phyloP scores from a whole-genome alignment of 2,888 invertebrate genomes.

The Drosophila kuntzei region DNA sequence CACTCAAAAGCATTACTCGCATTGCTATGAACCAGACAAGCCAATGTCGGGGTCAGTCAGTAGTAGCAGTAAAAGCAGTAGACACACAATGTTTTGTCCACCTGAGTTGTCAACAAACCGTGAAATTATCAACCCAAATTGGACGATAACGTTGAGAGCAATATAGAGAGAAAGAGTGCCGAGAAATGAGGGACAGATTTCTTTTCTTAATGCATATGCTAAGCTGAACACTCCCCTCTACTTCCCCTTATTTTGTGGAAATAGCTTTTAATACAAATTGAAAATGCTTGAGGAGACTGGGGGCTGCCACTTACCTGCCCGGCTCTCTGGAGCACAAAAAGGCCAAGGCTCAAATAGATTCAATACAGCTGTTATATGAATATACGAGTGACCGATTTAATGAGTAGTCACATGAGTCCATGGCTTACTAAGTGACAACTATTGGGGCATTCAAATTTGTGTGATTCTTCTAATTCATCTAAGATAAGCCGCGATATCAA shows the following conservation, averaged over 20 bases:
- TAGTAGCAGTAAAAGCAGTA: slow-evolving; percentile 26
- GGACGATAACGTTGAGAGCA: slow-evolving; percentile 59
- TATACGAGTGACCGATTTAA: slow-evolving; percentile 55
- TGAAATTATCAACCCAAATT: slow-evolving; percentile 82
- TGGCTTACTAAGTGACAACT: slow-evolving; percentile 21
- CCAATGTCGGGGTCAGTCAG: slow-evolving; percentile 40
- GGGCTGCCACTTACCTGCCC: slow-evolving; percentile 11
- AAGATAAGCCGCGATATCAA: slow-evolving; percentile 47
- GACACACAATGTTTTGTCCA: slow-evolving; percentile 69
- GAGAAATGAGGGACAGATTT: slow-evolving; percentile 2
- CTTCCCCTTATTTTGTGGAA: slow-evolving; percentile 14
- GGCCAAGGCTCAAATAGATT: slow-evolving; percentile 44
- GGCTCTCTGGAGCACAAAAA: slow-evolving; percentile 52
- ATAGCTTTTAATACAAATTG: slow-evolving; percentile 82
- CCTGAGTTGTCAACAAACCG: slow-evolving; percentile 83
- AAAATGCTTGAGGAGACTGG: slow-evolving; percentile 63
- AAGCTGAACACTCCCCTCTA: slow-evolving; percentile 45
- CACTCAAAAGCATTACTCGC: slow-evolving; percentile 56
- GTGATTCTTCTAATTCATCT: slow-evolving; percentile 18
- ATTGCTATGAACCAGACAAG: slow-evolving; percentile 45
- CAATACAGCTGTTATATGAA: slow-evolving; percentile 55
- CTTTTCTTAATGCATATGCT: slow-evolving; percentile 68
- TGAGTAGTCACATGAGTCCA: slow-evolving; percentile 53
- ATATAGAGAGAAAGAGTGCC: not conserved
- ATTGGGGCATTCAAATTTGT: slow-evolving; percentile 1